phyloP scores from a whole-genome alignment of 2,888 invertebrate species.

The Stenoptilia bipunctidactyla region DNA sequence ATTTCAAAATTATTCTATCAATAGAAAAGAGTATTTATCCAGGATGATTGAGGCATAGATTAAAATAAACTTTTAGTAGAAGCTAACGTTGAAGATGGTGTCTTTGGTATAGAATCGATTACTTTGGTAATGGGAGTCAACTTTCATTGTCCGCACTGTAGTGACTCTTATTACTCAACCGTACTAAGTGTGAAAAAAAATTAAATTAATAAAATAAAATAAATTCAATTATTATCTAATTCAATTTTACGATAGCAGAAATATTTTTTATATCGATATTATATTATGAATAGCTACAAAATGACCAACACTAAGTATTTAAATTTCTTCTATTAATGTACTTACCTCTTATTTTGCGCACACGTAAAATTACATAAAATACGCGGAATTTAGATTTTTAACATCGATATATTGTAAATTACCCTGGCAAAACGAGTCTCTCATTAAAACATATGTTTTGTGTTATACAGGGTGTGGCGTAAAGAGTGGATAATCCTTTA shows the following conservation, averaged over 20 bases:
- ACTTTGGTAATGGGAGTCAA: not conserved
- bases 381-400: no score
- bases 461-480: no score
- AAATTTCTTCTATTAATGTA: conserved; percentile 11
- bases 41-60: no score
- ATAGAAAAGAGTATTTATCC: no score
- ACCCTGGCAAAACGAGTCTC: no score
- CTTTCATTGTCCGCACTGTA: conserved; percentile 11
- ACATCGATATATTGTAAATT: no score
- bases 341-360: conserved; percentile 13
- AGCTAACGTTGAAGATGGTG: not conserved
- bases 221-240: no score
- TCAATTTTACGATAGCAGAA: conserved; percentile 9
- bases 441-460: no score
- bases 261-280: conserved; percentile 10
- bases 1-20: no score
- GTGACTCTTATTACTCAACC: conserved; percentile 12
- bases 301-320: conserved; percentile 11
- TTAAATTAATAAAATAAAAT: conserved; percentile 8
- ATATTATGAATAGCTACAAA: conserved; percentile 10
- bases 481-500: no score
- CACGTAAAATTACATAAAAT: conserved; percentile 16
- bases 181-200: conserved; percentile 11
- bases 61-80: no score
- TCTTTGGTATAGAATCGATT: not conserved